Percentiles rank a stretch among this genome's conserved stretches.
These are phyloP conservation scores for Naso thynnoides DNA, from an alignment of 2,797 vertebrate genomes.

Conservation along the genomic window DNA sequence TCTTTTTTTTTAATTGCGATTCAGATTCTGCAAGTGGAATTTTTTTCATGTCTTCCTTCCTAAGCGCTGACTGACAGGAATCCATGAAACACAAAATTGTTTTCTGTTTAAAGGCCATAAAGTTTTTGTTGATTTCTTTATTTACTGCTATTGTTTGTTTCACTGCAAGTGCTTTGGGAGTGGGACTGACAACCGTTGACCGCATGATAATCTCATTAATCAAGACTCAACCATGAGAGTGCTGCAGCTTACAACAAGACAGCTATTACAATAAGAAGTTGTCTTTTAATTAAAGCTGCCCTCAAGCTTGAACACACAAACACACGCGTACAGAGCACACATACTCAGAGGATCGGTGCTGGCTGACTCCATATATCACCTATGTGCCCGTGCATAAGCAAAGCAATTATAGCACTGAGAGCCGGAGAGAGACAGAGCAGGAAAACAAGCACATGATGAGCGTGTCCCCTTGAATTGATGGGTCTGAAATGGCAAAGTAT, in stretches of 20 bases:
- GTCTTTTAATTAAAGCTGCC: constrained; percentile 76
- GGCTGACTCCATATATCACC: constrained; percentile 55
- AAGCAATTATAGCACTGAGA: constrained; percentile 70
- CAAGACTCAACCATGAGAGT: constrained; percentile 54
- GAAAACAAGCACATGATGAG: constrained; percentile 57
- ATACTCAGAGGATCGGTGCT: background rate
- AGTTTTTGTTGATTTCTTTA: constrained; percentile 23
- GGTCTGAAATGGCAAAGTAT: constrained; percentile 58
- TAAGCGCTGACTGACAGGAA: background rate
- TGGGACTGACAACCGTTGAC: constrained; percentile 28
- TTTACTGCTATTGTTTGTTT: background rate
- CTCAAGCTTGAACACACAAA: constrained; percentile 56
- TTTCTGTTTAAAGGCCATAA: constrained; percentile 28
- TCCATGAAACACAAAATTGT: background rate
- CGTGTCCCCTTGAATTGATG: constrained; percentile 51
- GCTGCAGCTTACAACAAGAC: constrained; percentile 54
- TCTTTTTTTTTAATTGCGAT: too few species aligned
- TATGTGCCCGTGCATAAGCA: constrained; percentile 62
- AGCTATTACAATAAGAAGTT: constrained; percentile 66
- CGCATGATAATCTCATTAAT: constrained; percentile 74
- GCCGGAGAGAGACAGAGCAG: constrained; percentile 33
- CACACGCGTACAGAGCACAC: constrained; percentile 15
- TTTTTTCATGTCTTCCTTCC: constrained; percentile 1
- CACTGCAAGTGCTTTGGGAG: constrained; percentile 14
- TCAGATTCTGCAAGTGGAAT: background rate